Evolutionary conservation across 2,888 invertebrate genomes (phyloP), one percentile per base, ranked within the genome.

Genomic region (Habroteleia sp.): DNA sequence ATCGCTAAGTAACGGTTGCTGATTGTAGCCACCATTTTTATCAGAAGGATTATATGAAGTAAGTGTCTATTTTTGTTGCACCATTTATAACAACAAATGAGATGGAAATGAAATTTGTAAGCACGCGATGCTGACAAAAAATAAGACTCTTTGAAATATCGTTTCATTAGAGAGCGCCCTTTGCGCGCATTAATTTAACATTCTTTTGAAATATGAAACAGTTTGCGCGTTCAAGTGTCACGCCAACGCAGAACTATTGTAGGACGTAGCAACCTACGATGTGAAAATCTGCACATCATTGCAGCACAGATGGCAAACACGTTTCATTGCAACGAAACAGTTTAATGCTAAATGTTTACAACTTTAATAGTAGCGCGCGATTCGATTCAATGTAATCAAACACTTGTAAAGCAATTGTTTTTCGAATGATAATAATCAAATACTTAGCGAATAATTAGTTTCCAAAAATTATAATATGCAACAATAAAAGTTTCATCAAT

Each of bases 281-380:
- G 54, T 44, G 54, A 50, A 48, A 54, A 56, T 48, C 54, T 56
- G 54, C 37, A 37, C 58, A 46, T 62, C 54, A 54, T 54, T 54
- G 62, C 29, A 16, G 31, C 20, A 56, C 39, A 44, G 39, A 46
- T 60, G 60, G 35, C 23, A 35, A 35, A 14, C 52, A 35, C 16
- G 52, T 52, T 69, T 60, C 42, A 44, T 13, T 39, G 14, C 37
- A 16, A 44, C 14, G 48, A 33, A 68, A 48, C 48, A 31, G 20
- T 25, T 41, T 42, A 37, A 48, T 60, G 69, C 11, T 37, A 69
- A n/a, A n/a, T n/a, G n/a, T n/a, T n/a, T n/a, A n/a, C n/a, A n/a
- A n/a, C n/a, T n/a, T n/a, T n/a, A n/a, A n/a, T n/a, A n/a, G n/a
- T n/a, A n/a, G n/a, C n/a, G n/a, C n/a, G n/a, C n/a, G n/a, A n/a